Evolutionary conservation across 2,113 vertebrate genomes (phyloP).

Genomic region (Marmota monax): DNA sequence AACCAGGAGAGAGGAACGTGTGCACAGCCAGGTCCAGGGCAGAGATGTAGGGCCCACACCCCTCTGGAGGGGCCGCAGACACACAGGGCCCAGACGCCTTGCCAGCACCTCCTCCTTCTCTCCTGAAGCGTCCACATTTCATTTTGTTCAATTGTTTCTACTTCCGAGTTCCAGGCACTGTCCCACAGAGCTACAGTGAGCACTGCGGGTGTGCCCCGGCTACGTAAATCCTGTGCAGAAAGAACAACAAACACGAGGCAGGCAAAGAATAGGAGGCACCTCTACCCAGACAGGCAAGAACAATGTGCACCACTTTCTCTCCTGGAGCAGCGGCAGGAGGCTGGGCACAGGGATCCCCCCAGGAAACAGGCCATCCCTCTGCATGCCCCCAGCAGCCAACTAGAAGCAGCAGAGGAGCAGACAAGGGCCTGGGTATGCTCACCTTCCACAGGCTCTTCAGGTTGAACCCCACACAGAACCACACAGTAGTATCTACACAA

Average conservation of each 20-base stretch:
- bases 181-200: neutral
- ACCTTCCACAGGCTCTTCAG: neutral
- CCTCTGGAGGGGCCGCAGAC: no score
- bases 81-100: neutral
- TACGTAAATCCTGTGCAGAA: constrained; percentile 23
- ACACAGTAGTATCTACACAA: rapidly evolving
- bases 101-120: neutral
- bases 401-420: no score
- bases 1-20: rapidly evolving
- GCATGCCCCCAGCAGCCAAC: neutral
- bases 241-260: neutral
- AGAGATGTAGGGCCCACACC: neutral
- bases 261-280: neutral
- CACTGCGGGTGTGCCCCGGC: neutral
- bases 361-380: neutral
- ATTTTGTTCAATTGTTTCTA: neutral
- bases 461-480: neutral
- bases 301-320: neutral
- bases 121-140: neutral
- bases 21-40: neutral
- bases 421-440: neutral
- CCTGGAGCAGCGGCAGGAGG: neutral
- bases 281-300: neutral
- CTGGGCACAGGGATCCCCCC: no score
- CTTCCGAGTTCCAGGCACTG: neutral